phyloP scores from a whole-genome alignment of 2,797 vertebrate species.

The Coilia nasus region DNA sequence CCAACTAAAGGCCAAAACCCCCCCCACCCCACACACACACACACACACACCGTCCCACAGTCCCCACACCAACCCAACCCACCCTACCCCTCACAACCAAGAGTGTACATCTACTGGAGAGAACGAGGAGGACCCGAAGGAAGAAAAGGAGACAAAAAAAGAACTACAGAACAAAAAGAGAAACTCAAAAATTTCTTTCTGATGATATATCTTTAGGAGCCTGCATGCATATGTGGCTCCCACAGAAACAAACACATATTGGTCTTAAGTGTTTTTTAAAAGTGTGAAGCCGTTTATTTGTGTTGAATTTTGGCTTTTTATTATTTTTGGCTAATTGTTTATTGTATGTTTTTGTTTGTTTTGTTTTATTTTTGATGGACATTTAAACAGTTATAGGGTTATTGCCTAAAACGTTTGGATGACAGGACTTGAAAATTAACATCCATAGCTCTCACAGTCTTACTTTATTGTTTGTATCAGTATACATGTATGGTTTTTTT shows the following conservation, averaged over 20 bases:
- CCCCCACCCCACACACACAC: constrained; percentile 23
- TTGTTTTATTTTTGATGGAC: constrained; percentile 85
- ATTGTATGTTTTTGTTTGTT: constrained; percentile 66
- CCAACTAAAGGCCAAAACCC: constrained; percentile 85
- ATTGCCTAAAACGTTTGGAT: constrained; percentile 84
- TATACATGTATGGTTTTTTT: constrained; percentile 68
- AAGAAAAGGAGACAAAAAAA: constrained; percentile 55
- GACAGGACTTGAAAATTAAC: constrained; percentile 91
- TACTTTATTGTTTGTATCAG: constrained; percentile 84
- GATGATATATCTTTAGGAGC: constrained; percentile 86
- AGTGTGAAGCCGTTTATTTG: constrained; percentile 95
- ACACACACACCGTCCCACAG: too few species aligned
- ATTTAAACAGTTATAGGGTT: constrained; percentile 73
- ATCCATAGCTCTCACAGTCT: constrained; percentile 90
- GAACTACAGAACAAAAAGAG: constrained; percentile 63
- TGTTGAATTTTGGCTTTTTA: constrained; percentile 82
- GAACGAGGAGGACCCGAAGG: constrained; percentile 60
- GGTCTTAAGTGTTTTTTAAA: constrained; percentile 98
- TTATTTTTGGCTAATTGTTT: constrained; percentile 67
- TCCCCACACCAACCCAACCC: not conserved
- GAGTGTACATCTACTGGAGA: constrained; percentile 58
- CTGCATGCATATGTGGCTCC: constrained; percentile 96
- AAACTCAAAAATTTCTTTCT: constrained; percentile 72
- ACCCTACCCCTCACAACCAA: constrained; percentile 35
- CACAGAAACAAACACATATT: constrained; percentile 94